Percentiles rank a stretch among this genome's conserved stretches.
Conservation (phyloP, 2,113 vertebrate species). For the Ascaphus truei region DNA sequence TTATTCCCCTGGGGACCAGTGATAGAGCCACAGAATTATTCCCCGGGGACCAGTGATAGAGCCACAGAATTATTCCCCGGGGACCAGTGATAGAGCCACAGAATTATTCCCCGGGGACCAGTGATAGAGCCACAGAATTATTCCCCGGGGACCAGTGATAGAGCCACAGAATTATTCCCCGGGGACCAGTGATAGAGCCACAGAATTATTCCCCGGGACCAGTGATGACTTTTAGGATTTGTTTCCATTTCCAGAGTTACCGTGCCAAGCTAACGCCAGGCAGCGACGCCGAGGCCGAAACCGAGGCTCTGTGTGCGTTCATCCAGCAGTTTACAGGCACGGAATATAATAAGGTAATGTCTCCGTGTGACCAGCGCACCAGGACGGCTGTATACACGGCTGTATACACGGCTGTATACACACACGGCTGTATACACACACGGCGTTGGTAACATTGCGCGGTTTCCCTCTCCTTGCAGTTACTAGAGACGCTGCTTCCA, state of each 20-base stretch:
- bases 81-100: no score
- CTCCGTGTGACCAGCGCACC: neutral
- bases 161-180: no score
- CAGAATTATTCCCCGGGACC: no score
- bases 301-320: conserved; percentile 85
- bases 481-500: conserved; percentile 78
- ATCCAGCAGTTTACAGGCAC: conserved; percentile 80
- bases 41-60: no score
- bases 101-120: no score
- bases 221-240: neutral
- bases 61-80: no score
- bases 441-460: neutral
- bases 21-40: no score
- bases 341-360: conserved; percentile 78
- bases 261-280: conserved; percentile 82
- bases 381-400: neutral
- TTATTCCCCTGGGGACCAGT: no score
- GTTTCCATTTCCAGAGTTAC: conserved; percentile 70
- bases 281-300: conserved; percentile 82
- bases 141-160: no score
- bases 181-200: no score
- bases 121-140: no score
- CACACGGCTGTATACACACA: neutral
- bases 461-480: conserved; percentile 50
- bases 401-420: no score